Evolutionary conservation across 1,140 invertebrate genomes (phyloP).

Genomic region (Drosophila kurseongensis): DNA sequence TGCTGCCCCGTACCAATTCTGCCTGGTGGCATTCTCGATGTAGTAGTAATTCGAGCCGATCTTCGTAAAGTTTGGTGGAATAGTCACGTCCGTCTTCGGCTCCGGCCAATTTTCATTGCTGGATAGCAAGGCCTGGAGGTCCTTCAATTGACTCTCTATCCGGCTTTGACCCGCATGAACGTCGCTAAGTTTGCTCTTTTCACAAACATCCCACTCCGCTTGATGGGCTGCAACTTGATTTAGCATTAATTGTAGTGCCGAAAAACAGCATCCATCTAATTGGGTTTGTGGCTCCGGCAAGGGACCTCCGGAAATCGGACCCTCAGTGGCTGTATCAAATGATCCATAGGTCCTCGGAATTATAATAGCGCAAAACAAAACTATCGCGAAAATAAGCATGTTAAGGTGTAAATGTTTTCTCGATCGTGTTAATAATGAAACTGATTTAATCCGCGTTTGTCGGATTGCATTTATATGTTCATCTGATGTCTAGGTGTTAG

Average conservation of each 20-base stretch:
- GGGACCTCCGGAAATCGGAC: neutral
- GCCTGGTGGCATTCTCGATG: neutral
- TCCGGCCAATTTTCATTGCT: neutral
- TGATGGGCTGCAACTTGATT: neutral
- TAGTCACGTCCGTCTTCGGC: neutral
- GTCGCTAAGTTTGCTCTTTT: neutral
- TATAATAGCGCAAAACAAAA: neutral
- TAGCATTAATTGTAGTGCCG: neutral
- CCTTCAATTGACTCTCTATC: neutral
- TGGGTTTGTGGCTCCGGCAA: neutral
- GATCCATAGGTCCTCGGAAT: too few species aligned
- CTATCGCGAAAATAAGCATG: neutral
- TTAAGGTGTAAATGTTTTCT: neutral
- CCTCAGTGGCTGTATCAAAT: neutral
- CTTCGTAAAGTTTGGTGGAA: neutral
- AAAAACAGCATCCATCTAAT: slow-evolving; percentile 2
- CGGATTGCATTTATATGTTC: neutral
- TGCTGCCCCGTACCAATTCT: neutral
- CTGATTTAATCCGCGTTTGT: neutral
- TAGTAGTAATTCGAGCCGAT: neutral
- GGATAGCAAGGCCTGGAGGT: neutral
- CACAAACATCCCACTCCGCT: neutral
- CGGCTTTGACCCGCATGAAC: neutral
- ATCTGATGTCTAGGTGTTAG: neutral
- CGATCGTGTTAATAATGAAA: neutral